Evolutionary conservation across 2,888 invertebrate species (phyloP), one percentile per base, ranked within the genome.

Genomic region (Netelia melanura): DNA sequence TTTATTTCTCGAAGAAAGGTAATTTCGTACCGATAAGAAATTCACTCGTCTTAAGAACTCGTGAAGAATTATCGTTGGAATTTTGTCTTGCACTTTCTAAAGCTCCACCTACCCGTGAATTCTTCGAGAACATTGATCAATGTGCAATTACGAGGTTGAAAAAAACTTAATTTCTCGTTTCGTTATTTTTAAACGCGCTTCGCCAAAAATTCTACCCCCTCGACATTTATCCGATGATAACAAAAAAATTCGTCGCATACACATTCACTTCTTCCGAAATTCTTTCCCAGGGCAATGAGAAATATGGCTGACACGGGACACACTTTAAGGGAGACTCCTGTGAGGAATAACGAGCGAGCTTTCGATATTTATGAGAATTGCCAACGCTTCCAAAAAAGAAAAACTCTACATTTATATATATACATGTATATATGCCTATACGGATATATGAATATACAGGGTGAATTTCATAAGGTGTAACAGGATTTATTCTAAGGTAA

Each of bases 351-450:
- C 48, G 14, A 14, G 52, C 38, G 5, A 64, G 77, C 77, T 77
- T 77, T 81, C 77, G 77, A 77, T 84, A 84, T 84, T 84, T 81
- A 81, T 76, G 84, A 56, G 76, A 25, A 76, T 76, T 56, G 25
- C 62, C 62, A 75, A 56, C 58, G 25, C 44, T 48, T 6, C 5
- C 11, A 48, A 14, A 48, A 14, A 48, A 48, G 48, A 10, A 54
- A 78, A 44, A 21, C 21, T 21, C 21, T 21, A 21, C 67, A 67
- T 48, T 25, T 48, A 23, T 23, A 3, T 8, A 2, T 48, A 11
- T 48, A 11, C 3, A 11, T 48, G 14, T 48, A 48, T 48, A 48
- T 3, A 0, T 21, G 1, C 21, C 21, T 21, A 21, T 21, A 21
- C 1, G 21, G 0, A 21, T 21, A 17, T 17, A 17, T 17, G 17